phyloP scores from a whole-genome alignment of 2,888 invertebrate species.

The Myathropa florea region DNA sequence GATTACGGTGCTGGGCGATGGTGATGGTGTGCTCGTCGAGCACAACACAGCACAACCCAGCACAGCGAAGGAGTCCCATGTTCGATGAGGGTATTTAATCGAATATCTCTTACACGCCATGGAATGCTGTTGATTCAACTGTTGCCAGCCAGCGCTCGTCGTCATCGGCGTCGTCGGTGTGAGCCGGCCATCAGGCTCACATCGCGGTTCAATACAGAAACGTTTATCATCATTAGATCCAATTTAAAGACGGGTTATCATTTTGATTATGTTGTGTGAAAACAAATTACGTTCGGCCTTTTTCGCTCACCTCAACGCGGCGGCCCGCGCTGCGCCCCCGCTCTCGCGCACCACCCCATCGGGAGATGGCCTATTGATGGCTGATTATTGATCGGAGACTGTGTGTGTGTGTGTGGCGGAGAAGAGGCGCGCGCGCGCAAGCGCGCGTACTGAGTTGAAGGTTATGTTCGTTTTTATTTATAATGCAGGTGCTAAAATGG shows the following conservation, averaged over 20 bases:
- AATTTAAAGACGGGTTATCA: conserved; percentile 81
- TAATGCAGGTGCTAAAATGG: conserved; percentile 61
- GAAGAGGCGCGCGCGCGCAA: neutral
- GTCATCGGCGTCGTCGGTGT: conserved; percentile 11
- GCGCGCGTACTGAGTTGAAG: conserved; percentile 67
- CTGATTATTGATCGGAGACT: conserved; percentile 57
- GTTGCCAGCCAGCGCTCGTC: neutral
- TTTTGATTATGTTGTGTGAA: conserved; percentile 81
- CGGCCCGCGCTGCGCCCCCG: neutral
- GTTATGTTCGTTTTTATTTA: conserved; percentile 46
- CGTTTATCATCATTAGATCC: conserved; percentile 81
- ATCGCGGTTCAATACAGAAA: conserved; percentile 75
- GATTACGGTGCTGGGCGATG: conserved; percentile 46
- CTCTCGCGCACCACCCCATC: too few relatives aligned
- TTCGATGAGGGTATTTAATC: conserved; percentile 78
- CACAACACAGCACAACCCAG: neutral
- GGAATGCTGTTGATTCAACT: conserved; percentile 76
- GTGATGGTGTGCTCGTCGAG: neutral
- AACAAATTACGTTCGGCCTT: conserved; percentile 80
- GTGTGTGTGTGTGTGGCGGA: neutral
- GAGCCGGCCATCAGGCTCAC: conserved; percentile 38
- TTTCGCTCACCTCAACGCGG: conserved; percentile 68
- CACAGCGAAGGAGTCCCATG: conserved; percentile 46
- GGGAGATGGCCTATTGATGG: conserved; percentile 29
- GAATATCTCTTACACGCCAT: conserved; percentile 80